Percentiles rank a stretch among this genome's conserved stretches.
Evolutionary conservation across 1,140 invertebrate genomes (phyloP).

Genomic region (Schlechtendalia chinensis): DNA sequence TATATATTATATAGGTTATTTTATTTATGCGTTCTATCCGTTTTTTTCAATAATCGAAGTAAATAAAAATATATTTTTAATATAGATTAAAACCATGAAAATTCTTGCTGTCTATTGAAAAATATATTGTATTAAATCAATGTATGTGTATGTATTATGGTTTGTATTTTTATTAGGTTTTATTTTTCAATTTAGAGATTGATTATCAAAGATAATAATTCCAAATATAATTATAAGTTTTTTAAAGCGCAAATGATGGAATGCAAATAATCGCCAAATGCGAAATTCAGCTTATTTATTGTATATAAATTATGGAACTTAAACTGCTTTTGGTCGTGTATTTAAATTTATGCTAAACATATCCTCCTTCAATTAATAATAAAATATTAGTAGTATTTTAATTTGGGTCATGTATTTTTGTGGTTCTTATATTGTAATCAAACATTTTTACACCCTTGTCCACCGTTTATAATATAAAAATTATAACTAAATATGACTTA

Average conservation of each 20-base stretch:
- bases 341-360: conserved; percentile 4
- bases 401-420: background rate
- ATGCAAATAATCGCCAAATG: no score
- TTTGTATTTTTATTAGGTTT: background rate
- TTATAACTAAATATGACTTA: no score
- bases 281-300: background rate
- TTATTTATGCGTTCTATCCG: background rate
- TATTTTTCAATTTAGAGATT: conserved; percentile 9
- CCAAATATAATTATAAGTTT: background rate
- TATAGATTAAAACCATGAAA: background rate
- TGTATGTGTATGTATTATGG: no score
- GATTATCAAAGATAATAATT: background rate
- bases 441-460: background rate
- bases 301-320: conserved; percentile 19
- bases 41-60: conserved; percentile 4
- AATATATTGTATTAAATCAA: conserved; percentile 8
- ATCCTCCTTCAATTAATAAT: conserved; percentile 9
- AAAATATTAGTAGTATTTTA: background rate
- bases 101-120: background rate
- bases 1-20: background rate
- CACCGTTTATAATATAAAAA: no score
- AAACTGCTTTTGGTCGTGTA: conserved; percentile 1
- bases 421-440: background rate
- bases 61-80: background rate
- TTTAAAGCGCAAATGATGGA: background rate